phyloP scores from a whole-genome alignment of 2,113 vertebrate genomes.

The Bos taurus region ARS-UCD2.0 NC_037340.1:59917501-59918000 shows the following conservation, averaged over 20 bases:
- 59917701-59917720: neutral
- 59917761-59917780: neutral
- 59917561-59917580: neutral
- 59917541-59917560: neutral
- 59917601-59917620: neutral
- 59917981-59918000: neutral
- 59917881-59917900: neutral
- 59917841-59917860: neutral
- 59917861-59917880: neutral
- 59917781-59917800: neutral
- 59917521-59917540: neutral
- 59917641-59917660: neutral
- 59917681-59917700: neutral
- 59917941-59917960: neutral
- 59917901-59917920: neutral
- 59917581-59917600: neutral
- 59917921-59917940: neutral
- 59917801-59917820: neutral
- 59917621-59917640: neutral
- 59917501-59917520: neutral
- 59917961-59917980: neutral
- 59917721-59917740: neutral
- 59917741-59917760: neutral
- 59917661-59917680: neutral
- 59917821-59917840: fast-evolving